These are phyloP conservation scores for Tanytarsus gracilentus DNA, from an alignment of 2,888 invertebrate species.

Conservation along the genomic window DNA sequence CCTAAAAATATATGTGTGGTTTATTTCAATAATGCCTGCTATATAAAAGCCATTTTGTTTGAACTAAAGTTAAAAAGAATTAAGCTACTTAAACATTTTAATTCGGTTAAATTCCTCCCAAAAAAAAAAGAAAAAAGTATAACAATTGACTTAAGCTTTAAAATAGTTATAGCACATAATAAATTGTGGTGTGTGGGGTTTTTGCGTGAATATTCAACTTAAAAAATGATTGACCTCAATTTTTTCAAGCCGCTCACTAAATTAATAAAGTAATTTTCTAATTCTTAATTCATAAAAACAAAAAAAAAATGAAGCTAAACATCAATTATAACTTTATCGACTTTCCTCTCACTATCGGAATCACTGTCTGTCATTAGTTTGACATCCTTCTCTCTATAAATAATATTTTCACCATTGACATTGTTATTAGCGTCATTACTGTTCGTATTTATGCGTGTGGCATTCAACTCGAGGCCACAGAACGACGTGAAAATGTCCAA, in stretches of 20 bases:
- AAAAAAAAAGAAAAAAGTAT: too few relatives aligned
- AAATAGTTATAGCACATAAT: too few relatives aligned
- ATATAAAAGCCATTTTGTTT: conserved; percentile 11
- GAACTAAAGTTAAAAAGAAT: background rate
- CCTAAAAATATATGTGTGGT: background rate
- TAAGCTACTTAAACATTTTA: background rate
- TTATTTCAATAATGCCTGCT: conserved; percentile 4
- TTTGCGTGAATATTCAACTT: too few relatives aligned
- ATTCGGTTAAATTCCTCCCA: background rate
- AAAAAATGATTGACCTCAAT: background rate
- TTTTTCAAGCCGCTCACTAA: conserved; percentile 1
- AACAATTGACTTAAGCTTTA: too few relatives aligned
- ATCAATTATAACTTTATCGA: conserved; percentile 28
- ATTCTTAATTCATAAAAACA: background rate
- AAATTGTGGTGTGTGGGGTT: too few relatives aligned
- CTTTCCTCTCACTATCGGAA: conserved; percentile 10
- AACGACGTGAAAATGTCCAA: conserved; percentile 25
- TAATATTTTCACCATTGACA: conserved; percentile 25
- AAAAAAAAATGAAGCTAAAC: conserved; percentile 13
- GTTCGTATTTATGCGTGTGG: conserved; percentile 18
- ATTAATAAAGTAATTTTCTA: background rate
- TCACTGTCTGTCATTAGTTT: background rate
- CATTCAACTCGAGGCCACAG: conserved; percentile 21
- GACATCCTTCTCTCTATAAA: conserved; percentile 25
- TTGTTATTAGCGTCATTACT: conserved; percentile 27